These are phyloP conservation scores for Atta texana DNA, from an alignment of 1,140 invertebrate species.

Conservation along the genomic window DNA sequence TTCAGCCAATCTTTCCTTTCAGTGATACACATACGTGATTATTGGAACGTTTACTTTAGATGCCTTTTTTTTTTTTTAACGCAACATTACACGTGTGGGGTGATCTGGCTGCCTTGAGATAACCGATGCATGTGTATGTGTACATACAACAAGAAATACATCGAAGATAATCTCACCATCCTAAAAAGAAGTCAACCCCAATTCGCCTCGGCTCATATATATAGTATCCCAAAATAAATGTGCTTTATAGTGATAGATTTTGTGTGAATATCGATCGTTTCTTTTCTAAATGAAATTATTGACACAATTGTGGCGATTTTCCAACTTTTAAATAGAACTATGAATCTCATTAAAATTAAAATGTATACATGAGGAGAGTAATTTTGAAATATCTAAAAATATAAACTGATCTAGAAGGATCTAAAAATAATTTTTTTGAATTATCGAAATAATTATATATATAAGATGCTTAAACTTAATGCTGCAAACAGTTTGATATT, in stretches of 20 bases:
- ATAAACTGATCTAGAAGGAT: no score
- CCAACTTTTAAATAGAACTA: background rate
- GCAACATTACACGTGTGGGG: background rate
- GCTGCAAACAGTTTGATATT: no score
- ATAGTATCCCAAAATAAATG: background rate
- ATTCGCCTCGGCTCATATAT: background rate
- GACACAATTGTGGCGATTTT: background rate
- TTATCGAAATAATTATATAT: no score
- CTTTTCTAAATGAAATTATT: background rate
- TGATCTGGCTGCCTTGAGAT: background rate
- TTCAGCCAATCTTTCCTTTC: no score
- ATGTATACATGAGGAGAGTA: no score
- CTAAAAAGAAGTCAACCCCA: background rate
- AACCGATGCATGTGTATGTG: background rate
- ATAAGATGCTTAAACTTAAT: no score
- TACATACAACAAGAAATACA: background rate
- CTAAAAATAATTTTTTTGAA: no score
- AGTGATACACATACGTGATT: no score
- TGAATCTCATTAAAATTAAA: background rate
- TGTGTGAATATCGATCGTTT: background rate
- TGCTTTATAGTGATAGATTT: background rate
- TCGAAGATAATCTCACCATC: background rate
- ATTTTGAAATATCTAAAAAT: no score
- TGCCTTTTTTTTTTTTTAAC: no score
- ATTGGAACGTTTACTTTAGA: background rate